Conservation (phyloP, 2,888 invertebrate genomes). For the Schizaphis graminum region DNA sequence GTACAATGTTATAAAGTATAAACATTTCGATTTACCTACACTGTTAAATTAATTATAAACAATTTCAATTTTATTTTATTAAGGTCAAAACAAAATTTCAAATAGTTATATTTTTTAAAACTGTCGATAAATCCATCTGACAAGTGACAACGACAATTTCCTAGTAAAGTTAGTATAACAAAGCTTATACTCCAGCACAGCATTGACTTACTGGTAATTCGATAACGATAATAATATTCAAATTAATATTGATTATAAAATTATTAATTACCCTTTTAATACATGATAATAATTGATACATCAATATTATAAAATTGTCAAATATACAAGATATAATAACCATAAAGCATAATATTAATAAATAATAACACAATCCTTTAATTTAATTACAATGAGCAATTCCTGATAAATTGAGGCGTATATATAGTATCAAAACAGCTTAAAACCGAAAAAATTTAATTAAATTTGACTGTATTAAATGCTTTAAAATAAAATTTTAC, state of each 20-base stretch:
- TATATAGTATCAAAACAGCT: background rate
- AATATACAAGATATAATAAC: background rate
- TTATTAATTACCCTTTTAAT: background rate
- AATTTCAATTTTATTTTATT: background rate
- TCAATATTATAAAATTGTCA: background rate
- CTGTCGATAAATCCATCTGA: background rate
- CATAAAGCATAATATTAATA: background rate
- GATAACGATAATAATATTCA: background rate
- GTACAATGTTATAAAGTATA: background rate
- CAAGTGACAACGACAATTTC: background rate
- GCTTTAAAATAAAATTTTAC: background rate
- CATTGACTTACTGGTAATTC: background rate
- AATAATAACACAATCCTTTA: background rate
- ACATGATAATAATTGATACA: background rate
- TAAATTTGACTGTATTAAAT: background rate
- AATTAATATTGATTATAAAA: background rate
- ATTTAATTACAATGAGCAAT: background rate
- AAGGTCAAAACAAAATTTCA: background rate
- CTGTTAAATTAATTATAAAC: background rate
- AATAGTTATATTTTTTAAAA: too few relatives aligned
- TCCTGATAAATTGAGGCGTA: background rate
- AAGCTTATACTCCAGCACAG: background rate
- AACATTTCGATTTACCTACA: background rate
- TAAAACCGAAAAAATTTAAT: background rate
- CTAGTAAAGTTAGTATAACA: background rate